Percentiles rank a stretch among this genome's conserved stretches.
phyloP scores from a whole-genome alignment of 2,888 invertebrate species.

The Bombylius major region DNA sequence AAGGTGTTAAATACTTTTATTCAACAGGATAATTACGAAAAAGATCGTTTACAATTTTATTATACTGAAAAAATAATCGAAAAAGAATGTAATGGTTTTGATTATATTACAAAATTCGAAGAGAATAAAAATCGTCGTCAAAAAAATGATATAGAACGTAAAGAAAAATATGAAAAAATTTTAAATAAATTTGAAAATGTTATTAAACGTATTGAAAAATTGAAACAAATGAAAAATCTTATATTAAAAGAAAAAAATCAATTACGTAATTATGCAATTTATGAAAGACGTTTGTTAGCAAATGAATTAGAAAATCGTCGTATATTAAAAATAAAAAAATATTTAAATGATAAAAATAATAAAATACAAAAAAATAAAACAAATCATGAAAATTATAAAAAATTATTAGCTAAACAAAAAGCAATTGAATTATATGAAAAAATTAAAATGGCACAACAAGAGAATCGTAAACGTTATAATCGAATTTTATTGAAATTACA shows the following conservation, averaged over 20 bases:
- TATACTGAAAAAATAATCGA: too few relatives aligned
- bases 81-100: too few relatives aligned
- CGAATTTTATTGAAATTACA: too few relatives aligned
- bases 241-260: conserved; percentile 22
- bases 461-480: too few relatives aligned
- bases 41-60: too few relatives aligned
- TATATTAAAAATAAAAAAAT: neutral
- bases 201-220: conserved; percentile 19
- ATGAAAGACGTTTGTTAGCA: conserved; percentile 21
- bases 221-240: conserved; percentile 17
- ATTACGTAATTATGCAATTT: conserved; percentile 21
- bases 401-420: neutral
- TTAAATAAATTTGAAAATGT: conserved; percentile 19
- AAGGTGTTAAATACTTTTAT: too few relatives aligned
- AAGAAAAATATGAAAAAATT: conserved; percentile 17
- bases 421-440: too few relatives aligned
- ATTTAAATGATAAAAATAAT: neutral
- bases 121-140: too few relatives aligned
- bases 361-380: neutral
- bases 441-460: too few relatives aligned
- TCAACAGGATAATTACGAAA: too few relatives aligned
- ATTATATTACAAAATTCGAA: too few relatives aligned
- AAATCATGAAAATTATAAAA: too few relatives aligned
- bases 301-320: conserved; percentile 18
- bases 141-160: conserved; percentile 20